Evolutionary conservation across 2,888 invertebrate genomes (phyloP), one percentile per base, ranked within the genome.

Genomic region (Diabrotica balteata): DNA sequence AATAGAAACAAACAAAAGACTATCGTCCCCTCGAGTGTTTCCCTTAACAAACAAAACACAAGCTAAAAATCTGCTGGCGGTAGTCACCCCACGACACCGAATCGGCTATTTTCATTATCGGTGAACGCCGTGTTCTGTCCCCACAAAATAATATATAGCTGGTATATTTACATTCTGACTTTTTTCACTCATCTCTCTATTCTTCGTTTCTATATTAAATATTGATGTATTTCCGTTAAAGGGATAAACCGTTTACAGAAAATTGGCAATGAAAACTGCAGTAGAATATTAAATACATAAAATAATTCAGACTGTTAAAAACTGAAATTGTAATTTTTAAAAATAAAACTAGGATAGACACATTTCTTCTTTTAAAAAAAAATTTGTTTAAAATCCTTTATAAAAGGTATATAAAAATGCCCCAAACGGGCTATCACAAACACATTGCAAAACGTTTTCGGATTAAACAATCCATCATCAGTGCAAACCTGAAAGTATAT

Each of bases 21-120:
- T 75, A 74, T 68, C 73, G 73, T 75, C 75, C 78, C 76, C 77
- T 68, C 47, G 77, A 76, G 75, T 63, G 45, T 68, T 69, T 67
- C 59, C 17, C 72, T 46, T 45, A 51, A 57, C 66, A 69, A 73
- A 72, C 68, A 71, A 69, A 74, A 73, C 72, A 73, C 64, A 67
- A 64, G 63, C 67, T 62, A 66, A 67, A 68, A 59, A 64, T 66
- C 69, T 70, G 58, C 65, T 69, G 67, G 73, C 70, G 70, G 54
- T 66, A 67, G 67, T 65, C 59, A 54, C 69, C 72, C 69, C 69
- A 66, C 60, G 66, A 71, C 66, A 63, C 57, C 63, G 66, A 58
- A 78, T 76, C 74, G 74, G 76, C 76, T 73, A 79, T 78, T 79
- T 78, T 79, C 78, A 80, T 79, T 79, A 79, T 79, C 75, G 76